Conservation (phyloP, 1,140 invertebrate genomes). For the Lepidostoma basale region DNA sequence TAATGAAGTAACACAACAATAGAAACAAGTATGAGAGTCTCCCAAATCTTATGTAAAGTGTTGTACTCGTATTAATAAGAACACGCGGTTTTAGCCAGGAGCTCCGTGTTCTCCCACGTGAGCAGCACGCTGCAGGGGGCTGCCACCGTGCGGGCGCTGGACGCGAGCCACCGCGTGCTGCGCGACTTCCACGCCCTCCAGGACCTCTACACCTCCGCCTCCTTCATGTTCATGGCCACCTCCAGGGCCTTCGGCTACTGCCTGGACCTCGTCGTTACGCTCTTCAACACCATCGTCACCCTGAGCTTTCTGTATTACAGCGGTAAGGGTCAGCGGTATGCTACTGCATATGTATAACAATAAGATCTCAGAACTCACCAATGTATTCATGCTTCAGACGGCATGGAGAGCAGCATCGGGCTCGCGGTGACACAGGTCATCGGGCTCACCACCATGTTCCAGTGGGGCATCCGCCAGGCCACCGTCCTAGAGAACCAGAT, state of each 20-base stretch:
- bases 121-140: conserved; percentile 70
- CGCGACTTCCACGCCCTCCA: conserved; percentile 61
- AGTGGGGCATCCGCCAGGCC: conserved; percentile 71
- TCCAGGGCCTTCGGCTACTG: conserved; percentile 74
- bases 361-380: conserved; percentile 59
- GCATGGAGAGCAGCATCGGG: conserved; percentile 64
- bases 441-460: conserved; percentile 66
- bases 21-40: no score
- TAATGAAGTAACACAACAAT: no score
- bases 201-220: conserved; percentile 58
- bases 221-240: conserved; percentile 70
- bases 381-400: conserved; percentile 45
- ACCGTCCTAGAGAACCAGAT: conserved; percentile 68
- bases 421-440: conserved; percentile 69
- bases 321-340: neutral
- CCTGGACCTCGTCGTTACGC: conserved; percentile 69
- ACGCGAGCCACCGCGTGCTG: conserved; percentile 62
- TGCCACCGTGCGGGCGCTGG: conserved; percentile 69
- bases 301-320: conserved; percentile 61
- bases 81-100: no score
- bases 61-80: no score
- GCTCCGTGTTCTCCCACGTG: conserved; percentile 74
- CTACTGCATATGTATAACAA: no score
- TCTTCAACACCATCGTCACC: conserved; percentile 67
- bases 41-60: no score